phyloP scores from a whole-genome alignment of 2,113 vertebrate genomes.

The Malurus elegans region DNA sequence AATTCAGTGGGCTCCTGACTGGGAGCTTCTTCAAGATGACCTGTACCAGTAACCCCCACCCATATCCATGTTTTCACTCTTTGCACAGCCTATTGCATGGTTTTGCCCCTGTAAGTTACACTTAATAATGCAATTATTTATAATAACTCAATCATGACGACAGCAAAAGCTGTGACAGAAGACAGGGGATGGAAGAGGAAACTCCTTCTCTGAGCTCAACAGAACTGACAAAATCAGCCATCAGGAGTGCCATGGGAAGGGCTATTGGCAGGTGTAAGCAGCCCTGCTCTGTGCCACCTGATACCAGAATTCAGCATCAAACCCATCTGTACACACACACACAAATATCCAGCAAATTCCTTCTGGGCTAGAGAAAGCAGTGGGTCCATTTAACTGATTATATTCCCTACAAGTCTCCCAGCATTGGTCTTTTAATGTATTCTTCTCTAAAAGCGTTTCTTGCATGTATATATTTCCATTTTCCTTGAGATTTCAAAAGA shows the following conservation, averaged over 20 bases:
- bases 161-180: not conserved
- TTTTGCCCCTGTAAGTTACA: not conserved
- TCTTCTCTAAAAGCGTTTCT: not conserved
- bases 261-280: not conserved
- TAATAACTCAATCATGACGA: not conserved
- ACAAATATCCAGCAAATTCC: not conserved
- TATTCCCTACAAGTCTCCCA: not conserved
- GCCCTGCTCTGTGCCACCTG: not conserved
- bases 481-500: conserved; percentile 77
- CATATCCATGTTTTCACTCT: not conserved
- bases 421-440: not conserved
- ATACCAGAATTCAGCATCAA: not conserved
- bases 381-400: not conserved
- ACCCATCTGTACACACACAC: not conserved
- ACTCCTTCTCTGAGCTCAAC: not conserved
- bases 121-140: not conserved
- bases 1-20: not conserved
- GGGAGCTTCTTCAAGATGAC: not conserved
- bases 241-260: fast-evolving
- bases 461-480: not conserved
- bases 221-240: not conserved
- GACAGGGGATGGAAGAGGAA: not conserved
- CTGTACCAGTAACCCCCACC: not conserved
- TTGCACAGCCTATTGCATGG: no score
- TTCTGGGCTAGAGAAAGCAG: not conserved